Conservation (phyloP, 2,888 invertebrate species). For the Hirtodrosophila cameraria region DNA sequence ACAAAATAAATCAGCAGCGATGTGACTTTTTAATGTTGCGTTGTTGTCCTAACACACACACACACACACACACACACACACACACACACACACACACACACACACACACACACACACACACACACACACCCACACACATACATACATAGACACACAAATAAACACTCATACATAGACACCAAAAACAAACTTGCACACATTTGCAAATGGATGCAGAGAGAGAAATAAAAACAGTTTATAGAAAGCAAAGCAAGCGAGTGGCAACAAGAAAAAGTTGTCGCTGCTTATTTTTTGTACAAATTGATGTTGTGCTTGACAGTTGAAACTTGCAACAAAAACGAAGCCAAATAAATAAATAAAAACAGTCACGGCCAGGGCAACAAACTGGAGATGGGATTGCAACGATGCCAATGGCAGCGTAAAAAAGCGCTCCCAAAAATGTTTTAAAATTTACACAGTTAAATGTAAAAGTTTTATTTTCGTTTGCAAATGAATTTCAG, state of each 20-base stretch:
- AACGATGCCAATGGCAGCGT: constrained; percentile 38
- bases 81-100: too few species aligned
- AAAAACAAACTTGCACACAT: constrained; percentile 16
- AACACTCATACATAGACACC: constrained; percentile 14
- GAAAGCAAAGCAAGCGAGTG: constrained; percentile 41
- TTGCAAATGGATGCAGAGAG: constrained; percentile 13
- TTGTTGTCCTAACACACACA: constrained; percentile 54
- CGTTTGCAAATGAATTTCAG: constrained; percentile 75
- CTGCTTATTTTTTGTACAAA: constrained; percentile 78
- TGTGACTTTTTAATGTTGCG: constrained; percentile 79
- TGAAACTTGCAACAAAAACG: constrained; percentile 64
- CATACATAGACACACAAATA: constrained; percentile 11
- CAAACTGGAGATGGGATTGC: constrained; percentile 3
- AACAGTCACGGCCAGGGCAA: constrained; percentile 42
- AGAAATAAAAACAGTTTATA: constrained; percentile 67
- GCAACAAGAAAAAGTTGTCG: constrained; percentile 66
- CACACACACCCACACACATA: constrained; percentile 19
- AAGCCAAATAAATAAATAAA: constrained; percentile 69
- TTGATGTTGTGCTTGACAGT: constrained; percentile 81
- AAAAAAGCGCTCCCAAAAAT: constrained; percentile 61
- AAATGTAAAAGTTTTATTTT: constrained; percentile 80
- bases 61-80: constrained; percentile 10
- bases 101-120: constrained; percentile 16
- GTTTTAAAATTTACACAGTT: constrained; percentile 78
- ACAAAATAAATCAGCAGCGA: constrained; percentile 78